Evolutionary conservation across 2,113 vertebrate species (phyloP), one percentile per base, ranked within the genome.

Genomic region (Pollachius pollachius): DNA sequence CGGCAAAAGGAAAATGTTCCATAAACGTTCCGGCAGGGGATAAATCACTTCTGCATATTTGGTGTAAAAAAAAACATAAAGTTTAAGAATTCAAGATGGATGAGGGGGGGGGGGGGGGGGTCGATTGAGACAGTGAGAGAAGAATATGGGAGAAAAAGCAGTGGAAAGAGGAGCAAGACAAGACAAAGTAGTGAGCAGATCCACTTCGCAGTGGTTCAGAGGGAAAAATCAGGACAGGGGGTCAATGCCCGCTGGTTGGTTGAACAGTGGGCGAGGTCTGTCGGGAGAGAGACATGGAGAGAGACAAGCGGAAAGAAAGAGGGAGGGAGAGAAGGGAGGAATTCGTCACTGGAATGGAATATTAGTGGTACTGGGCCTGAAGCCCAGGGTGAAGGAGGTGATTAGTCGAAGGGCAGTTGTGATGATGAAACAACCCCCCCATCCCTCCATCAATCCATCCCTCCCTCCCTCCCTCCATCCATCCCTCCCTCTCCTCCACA

Each of bases 261-360:
- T 86, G 73, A 71, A 87, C 68, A 82, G 75, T 5, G 76, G 79
- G 81, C 16, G 78, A 3, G 21, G 72, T 73, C 65, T 15, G 62
- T 67, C 73, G 60, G 68, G 65, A 70, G 27, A 37, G 30, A 41
- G 19, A 17, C 27, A 65, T 25, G 76, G 56, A 64, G 54, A 62
- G 34, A 73, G 69, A 66, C 71, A 73, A 83, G 78, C 69, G 62
- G 25, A 65, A 62, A 11, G 15, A 30, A 34, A 58, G 54, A 77
- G 74, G 78, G 65, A 41, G 59, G 15, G 23, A 25, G 9, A 62
- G 60, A 25, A 9, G 7, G 21, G 27, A 37, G 30, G 23, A 34
- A 63, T 9, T n/a, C 11, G 2, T 41, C n/a, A 34, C 9, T 17
- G 54, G 15, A 17, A n/a, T 16, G 15, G 37, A 65, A 84, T 71